Evolutionary conservation across 2,113 vertebrate species (phyloP).

Genomic region (Grallaria varia): DNA sequence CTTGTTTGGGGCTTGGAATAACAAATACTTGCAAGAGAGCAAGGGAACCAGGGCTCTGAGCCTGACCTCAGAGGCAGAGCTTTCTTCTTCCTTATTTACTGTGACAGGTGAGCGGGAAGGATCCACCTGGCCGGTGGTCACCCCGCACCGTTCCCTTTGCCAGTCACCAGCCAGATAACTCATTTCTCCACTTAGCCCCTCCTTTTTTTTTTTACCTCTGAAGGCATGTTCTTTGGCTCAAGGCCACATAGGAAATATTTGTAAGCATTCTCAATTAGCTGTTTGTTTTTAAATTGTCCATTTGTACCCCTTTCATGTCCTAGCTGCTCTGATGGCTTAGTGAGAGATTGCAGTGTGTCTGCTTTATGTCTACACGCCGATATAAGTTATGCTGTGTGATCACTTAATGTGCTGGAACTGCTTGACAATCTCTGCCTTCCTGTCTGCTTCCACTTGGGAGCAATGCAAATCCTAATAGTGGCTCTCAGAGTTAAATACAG

Average conservation of each 20-base stretch:
- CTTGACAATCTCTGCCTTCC: slow-evolving; percentile 4
- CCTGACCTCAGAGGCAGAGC: background rate
- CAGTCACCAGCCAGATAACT: background rate
- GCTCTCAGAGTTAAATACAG: slow-evolving; percentile 62
- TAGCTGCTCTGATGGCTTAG: slow-evolving; percentile 6
- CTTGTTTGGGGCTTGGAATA: background rate
- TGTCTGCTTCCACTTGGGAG: slow-evolving; percentile 40
- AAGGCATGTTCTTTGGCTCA: background rate
- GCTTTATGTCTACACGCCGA: slow-evolving; percentile 13
- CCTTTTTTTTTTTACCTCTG: background rate
- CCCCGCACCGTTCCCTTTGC: rapidly evolving
- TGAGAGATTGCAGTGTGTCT: slow-evolving; percentile 30
- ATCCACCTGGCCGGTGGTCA: background rate
- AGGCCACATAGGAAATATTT: background rate
- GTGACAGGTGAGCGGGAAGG: background rate
- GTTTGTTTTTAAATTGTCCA: slow-evolving; percentile 53
- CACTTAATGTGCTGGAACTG: slow-evolving; percentile 48
- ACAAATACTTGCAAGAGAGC: background rate
- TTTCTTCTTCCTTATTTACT: background rate
- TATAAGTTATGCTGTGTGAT: slow-evolving; percentile 27
- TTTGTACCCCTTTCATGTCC: slow-evolving; percentile 58
- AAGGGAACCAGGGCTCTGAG: rapidly evolving
- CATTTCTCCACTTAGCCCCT: background rate
- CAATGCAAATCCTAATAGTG: slow-evolving; percentile 17
- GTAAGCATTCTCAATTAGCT: slow-evolving; percentile 46